phyloP scores from a whole-genome alignment of 2,113 vertebrate species.

The Myrmecophaga tridactyla region DNA sequence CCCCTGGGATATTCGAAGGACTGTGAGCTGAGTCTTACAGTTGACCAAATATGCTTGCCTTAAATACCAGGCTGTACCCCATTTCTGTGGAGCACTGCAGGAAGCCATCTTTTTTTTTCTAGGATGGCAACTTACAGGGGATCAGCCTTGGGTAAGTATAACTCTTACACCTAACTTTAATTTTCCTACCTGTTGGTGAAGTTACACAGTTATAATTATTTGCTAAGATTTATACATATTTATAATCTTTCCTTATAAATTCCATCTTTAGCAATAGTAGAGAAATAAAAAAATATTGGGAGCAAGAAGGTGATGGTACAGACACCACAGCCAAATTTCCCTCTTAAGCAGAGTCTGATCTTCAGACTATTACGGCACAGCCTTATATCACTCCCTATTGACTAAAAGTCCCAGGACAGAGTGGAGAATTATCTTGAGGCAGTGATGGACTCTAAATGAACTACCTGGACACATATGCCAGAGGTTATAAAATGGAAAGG shows the following conservation, averaged over 20 bases:
- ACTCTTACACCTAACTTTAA: slow-evolving; percentile 41
- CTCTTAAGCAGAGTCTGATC: neutral
- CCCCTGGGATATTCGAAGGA: neutral
- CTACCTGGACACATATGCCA: neutral
- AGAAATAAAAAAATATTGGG: neutral
- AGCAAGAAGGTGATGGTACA: neutral
- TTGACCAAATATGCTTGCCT: neutral
- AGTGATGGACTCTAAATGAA: neutral
- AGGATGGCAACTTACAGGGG: neutral
- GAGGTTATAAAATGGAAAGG: neutral
- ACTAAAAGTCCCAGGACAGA: neutral
- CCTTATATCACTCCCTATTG: neutral
- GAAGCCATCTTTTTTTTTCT: neutral
- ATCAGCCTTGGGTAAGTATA: slow-evolving; percentile 12
- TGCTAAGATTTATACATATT: slow-evolving; percentile 8
- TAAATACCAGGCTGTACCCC: neutral
- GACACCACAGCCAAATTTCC: neutral
- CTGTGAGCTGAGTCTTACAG: neutral
- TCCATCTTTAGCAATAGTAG: neutral
- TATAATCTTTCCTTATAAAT: neutral
- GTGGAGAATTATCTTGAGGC: neutral
- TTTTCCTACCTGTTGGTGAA: slow-evolving; percentile 16
- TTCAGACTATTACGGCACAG: neutral
- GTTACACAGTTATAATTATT: neutral
- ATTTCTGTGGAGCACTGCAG: neutral